phyloP scores from a whole-genome alignment of 2,888 invertebrate genomes.

The Cordylochernes scorpioides region DNA sequence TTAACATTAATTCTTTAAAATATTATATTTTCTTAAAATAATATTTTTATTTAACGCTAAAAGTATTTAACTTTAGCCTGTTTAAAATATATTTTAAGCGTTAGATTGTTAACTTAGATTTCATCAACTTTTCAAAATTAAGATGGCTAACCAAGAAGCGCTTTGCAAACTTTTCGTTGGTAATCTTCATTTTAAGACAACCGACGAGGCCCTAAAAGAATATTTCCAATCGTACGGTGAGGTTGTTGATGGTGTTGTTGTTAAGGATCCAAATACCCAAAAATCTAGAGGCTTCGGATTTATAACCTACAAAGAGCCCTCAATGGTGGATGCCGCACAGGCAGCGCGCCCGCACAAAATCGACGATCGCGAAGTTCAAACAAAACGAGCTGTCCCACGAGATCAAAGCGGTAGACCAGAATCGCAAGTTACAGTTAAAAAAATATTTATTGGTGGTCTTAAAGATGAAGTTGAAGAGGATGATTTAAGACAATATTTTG shows the following conservation, averaged over 20 bases:
- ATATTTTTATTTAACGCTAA: too few species aligned
- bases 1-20: too few species aligned
- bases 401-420: conserved; percentile 48
- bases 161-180: conserved; percentile 68
- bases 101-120: too few species aligned
- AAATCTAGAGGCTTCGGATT: conserved; percentile 92
- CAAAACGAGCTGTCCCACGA: conserved; percentile 82
- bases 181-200: conserved; percentile 73
- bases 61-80: too few species aligned
- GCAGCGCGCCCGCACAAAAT: conserved; percentile 52
- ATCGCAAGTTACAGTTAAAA: conserved; percentile 75
- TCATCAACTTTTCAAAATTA: too few species aligned
- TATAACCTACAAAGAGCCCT: conserved; percentile 72
- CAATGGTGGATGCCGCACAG: conserved; percentile 90
- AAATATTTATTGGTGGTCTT: conserved; percentile 74
- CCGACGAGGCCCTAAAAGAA: conserved; percentile 57
- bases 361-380: conserved; percentile 79
- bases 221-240: conserved; percentile 90
- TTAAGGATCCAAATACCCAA: conserved; percentile 84
- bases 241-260: conserved; percentile 82
- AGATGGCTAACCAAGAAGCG: conserved; percentile 19
- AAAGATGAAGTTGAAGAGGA: conserved; percentile 78
- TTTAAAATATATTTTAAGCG: too few species aligned
- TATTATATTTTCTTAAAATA: too few species aligned
- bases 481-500: conserved; percentile 44